phyloP scores from a whole-genome alignment of 2,113 vertebrate species.

The Recurvirostra avosetta region DNA sequence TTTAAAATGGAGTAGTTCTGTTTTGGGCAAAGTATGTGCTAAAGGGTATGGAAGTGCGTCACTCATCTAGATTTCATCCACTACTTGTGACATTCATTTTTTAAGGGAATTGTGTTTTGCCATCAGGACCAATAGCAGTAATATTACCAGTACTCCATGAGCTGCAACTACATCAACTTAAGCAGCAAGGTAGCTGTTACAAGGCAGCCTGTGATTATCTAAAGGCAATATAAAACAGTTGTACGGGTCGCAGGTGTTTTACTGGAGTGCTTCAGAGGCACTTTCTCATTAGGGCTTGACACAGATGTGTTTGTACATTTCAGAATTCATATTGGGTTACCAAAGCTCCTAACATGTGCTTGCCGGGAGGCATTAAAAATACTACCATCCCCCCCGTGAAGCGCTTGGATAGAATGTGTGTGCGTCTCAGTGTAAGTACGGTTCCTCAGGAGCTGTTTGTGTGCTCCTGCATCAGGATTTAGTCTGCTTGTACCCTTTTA shows the following conservation, averaged over 20 bases:
- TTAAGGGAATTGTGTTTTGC: not conserved
- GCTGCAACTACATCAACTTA: not conserved
- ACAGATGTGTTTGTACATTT: not conserved
- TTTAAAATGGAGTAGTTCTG: not conserved
- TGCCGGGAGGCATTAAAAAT: not conserved
- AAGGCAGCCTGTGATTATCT: not conserved
- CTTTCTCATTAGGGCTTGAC: not conserved
- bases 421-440: not conserved
- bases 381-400: rapidly evolving
- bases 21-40: not conserved
- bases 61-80: not conserved
- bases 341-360: not conserved
- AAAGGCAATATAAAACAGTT: not conserved
- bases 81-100: not conserved
- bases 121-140: not conserved
- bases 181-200: not conserved
- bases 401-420: not conserved
- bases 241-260: not conserved
- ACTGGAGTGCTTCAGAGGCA: not conserved
- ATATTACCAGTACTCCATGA: not conserved
- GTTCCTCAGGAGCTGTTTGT: not conserved
- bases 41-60: not conserved
- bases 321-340: not conserved
- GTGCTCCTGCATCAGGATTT: not conserved
- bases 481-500: not conserved